A percentile compares a stretch with the other conserved stretches of the same genome.
These are phyloP conservation scores for Ormia ochracea DNA, from an alignment of 2,888 invertebrate genomes.

Conservation along the genomic window DNA sequence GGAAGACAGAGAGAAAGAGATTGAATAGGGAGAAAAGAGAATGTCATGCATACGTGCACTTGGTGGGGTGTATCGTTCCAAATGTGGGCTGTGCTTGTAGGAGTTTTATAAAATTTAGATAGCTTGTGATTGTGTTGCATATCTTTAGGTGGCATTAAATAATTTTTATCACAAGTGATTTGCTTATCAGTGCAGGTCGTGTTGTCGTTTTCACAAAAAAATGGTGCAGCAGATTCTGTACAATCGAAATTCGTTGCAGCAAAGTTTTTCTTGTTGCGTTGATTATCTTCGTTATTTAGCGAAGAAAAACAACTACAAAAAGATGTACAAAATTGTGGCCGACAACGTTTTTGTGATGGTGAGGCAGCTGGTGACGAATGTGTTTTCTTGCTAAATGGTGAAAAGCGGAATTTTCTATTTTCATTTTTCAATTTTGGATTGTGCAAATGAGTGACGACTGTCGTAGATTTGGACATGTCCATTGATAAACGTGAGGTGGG, in stretches of 20 bases:
- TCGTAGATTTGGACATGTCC: conserved; percentile 61
- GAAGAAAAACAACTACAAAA: conserved; percentile 55
- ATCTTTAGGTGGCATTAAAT: conserved; percentile 30
- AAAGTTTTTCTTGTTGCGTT: conserved; percentile 21
- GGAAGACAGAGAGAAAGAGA: background rate
- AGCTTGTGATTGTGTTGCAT: conserved; percentile 30
- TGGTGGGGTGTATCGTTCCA: conserved; percentile 69
- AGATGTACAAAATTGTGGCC: conserved; percentile 43
- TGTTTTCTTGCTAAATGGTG: conserved; percentile 47
- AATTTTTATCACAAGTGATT: conserved; percentile 49
- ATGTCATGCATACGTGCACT: conserved; percentile 76
- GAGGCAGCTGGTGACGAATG: conserved; percentile 33
- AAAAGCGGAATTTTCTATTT: conserved; percentile 45
- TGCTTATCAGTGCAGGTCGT: conserved; percentile 19
- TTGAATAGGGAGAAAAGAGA: conserved; percentile 27
- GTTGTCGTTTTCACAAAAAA: conserved; percentile 49
- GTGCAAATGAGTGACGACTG: conserved; percentile 63
- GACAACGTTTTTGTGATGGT: conserved; percentile 30
- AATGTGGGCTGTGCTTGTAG: conserved; percentile 65
- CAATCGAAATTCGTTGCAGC: conserved; percentile 24
- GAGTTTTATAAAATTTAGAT: conserved; percentile 49
- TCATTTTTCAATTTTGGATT: conserved; percentile 49
- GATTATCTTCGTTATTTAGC: conserved; percentile 35
- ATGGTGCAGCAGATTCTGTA: conserved; percentile 32
- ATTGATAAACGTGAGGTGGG: conserved; percentile 62